Evolutionary conservation across 1,140 invertebrate species (phyloP).

Genomic region (Drosophila dunni): DNA sequence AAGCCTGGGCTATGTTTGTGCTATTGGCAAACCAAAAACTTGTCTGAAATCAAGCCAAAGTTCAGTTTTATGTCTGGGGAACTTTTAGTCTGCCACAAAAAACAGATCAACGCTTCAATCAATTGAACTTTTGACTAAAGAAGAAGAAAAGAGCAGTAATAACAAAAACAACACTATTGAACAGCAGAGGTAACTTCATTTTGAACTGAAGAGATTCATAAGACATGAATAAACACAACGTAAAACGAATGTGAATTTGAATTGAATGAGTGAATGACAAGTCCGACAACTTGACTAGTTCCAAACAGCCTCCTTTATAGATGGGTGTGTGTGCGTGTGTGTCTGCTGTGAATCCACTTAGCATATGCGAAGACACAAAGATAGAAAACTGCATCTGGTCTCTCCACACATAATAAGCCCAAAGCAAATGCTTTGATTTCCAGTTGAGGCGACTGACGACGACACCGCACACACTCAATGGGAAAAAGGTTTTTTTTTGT

Average conservation of each 20-base stretch:
- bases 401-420: constrained; percentile 59
- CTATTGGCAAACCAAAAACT: not conserved
- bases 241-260: constrained; percentile 62
- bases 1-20: too few relatives aligned
- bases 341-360: constrained; percentile 43
- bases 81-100: constrained; percentile 50
- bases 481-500: constrained; percentile 24
- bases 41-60: not conserved
- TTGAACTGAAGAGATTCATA: constrained; percentile 57
- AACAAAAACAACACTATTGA: not conserved
- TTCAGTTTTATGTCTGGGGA: not conserved
- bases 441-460: constrained; percentile 19
- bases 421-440: constrained; percentile 76
- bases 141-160: constrained; percentile 11
- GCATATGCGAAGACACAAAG: constrained; percentile 41
- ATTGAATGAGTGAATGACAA: constrained; percentile 67
- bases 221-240: constrained; percentile 68
- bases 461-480: constrained; percentile 5
- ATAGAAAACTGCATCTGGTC: constrained; percentile 52
- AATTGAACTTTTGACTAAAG: constrained; percentile 29
- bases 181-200: constrained; percentile 50
- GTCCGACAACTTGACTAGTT: constrained; percentile 14
- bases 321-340: constrained; percentile 8
- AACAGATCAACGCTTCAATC: constrained; percentile 57
- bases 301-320: not conserved